Conservation (phyloP, 2,797 vertebrate species). For the Crocodylus rhombifer region DNA sequence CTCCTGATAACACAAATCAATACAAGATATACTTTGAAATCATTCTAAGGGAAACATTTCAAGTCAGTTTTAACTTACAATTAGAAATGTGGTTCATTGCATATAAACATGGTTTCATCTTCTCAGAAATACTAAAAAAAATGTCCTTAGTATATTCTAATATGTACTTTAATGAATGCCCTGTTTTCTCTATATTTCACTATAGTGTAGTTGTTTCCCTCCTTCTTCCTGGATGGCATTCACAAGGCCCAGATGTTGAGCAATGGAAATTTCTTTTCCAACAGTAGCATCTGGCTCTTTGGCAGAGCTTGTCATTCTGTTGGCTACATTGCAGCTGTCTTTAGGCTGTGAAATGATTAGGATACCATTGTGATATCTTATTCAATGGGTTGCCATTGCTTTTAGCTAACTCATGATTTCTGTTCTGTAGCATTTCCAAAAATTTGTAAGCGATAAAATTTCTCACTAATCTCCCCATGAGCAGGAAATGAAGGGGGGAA, state of each 20-base stretch:
- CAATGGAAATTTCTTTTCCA: conserved; percentile 69
- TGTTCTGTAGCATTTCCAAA: conserved; percentile 30
- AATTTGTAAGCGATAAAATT: conserved; percentile 12
- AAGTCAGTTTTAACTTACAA: not conserved
- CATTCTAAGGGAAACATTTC: not conserved
- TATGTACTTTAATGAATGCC: not conserved
- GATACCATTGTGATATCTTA: conserved; percentile 78
- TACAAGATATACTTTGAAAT: not conserved
- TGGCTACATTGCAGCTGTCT: conserved; percentile 74
- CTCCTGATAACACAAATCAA: not conserved
- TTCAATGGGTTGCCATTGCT: conserved; percentile 59
- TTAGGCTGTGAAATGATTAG: conserved; percentile 76
- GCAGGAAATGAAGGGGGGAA: not conserved
- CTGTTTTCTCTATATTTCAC: not conserved
- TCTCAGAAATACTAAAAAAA: not conserved
- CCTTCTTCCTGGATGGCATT: conserved; percentile 64
- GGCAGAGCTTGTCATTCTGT: conserved; percentile 68
- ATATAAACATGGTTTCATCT: not conserved
- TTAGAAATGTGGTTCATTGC: not conserved
- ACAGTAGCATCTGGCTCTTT: conserved; percentile 78
- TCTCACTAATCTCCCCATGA: not conserved
- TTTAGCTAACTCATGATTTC: conserved; percentile 58
- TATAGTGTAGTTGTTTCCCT: not conserved
- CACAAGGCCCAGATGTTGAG: conserved; percentile 75
- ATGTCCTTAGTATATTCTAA: not conserved